These are phyloP conservation scores for Urechis unicinctus DNA, from an alignment of 2,888 invertebrate genomes.

Conservation along the genomic window DNA sequence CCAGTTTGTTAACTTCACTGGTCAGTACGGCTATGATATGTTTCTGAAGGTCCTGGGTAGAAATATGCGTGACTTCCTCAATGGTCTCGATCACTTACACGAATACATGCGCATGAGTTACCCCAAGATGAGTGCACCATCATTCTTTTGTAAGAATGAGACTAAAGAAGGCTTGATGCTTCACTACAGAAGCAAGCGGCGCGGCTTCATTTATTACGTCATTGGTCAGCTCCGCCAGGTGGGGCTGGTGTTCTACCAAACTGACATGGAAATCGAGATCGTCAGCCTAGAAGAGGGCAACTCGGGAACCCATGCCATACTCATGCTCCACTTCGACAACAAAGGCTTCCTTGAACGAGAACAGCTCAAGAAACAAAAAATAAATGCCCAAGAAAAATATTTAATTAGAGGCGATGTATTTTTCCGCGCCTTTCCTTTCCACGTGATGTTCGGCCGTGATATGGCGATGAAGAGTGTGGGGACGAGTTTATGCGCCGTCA, in stretches of 20 bases:
- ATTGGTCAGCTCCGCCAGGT: conserved; percentile 90
- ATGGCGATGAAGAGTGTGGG: conserved; percentile 46
- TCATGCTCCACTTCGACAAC: conserved; percentile 91
- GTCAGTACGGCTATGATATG: conserved; percentile 87
- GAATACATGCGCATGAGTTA: conserved; percentile 95
- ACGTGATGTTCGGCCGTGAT: conserved; percentile 83
- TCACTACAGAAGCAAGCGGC: conserved; percentile 73
- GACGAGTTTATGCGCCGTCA: conserved; percentile 33
- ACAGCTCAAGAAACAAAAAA: no score
- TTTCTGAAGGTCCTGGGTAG: conserved; percentile 59
- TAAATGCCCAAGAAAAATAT: no score
- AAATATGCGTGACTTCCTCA: conserved; percentile 91
- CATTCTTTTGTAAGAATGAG: conserved; percentile 94
- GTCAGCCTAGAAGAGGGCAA: conserved; percentile 78
- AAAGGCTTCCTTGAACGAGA: conserved; percentile 43
- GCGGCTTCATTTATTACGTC: conserved; percentile 91
- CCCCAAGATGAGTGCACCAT: conserved; percentile 81
- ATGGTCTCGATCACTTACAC: conserved; percentile 88
- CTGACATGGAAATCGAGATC: conserved; percentile 83
- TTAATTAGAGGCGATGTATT: conserved; percentile 1
- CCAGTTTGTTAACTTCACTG: conserved; percentile 86
- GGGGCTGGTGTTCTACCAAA: conserved; percentile 84
- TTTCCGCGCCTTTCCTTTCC: conserved; percentile 93
- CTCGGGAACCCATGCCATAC: conserved; percentile 87
- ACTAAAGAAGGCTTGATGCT: conserved; percentile 77